A percentile compares a stretch with the other conserved stretches of the same genome.
These are phyloP conservation scores for Plodia interpunctella DNA, from an alignment of 1,140 invertebrate species.

Conservation along the genomic window DNA sequence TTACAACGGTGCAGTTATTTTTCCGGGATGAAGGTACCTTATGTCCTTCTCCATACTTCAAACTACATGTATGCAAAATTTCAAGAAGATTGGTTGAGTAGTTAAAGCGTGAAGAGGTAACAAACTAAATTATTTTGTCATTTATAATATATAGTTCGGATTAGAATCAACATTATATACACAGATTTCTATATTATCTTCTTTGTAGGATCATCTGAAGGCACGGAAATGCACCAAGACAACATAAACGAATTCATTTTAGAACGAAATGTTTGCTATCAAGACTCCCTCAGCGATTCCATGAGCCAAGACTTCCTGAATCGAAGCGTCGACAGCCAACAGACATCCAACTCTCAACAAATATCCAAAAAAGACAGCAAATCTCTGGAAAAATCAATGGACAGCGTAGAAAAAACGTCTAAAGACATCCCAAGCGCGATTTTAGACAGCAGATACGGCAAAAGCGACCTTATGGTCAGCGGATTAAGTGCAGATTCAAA, in stretches of 20 bases:
- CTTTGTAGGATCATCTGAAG: conserved; percentile 55
- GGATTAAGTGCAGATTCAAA: conserved; percentile 62
- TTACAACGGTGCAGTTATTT: too few species aligned
- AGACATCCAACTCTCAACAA: conserved; percentile 32
- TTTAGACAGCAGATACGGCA: conserved; percentile 57
- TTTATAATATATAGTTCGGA: too few species aligned
- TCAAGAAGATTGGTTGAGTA: too few species aligned
- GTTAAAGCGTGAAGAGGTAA: too few species aligned
- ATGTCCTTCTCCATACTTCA: too few species aligned
- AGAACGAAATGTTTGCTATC: conserved; percentile 73
- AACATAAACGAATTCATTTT: conserved; percentile 70
- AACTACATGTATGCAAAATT: too few species aligned
- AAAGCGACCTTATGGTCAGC: conserved; percentile 51
- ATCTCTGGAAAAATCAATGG: conserved; percentile 54
- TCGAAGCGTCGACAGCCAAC: conserved; percentile 57
- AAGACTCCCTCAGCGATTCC: conserved; percentile 72
- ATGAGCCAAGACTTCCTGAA: conserved; percentile 65
- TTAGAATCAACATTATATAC: too few species aligned
- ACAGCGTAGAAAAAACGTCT: conserved; percentile 64
- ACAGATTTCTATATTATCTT: too few species aligned
- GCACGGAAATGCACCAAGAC: conserved; percentile 60
- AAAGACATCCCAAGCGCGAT: conserved; percentile 64
- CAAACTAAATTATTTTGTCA: too few species aligned
- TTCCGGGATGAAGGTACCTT: too few species aligned
- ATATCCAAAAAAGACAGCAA: conserved; percentile 54